These are phyloP conservation scores for Vulpes vulpes DNA, from an alignment of 2,113 vertebrate genomes.

Conservation along the genomic window DNA sequence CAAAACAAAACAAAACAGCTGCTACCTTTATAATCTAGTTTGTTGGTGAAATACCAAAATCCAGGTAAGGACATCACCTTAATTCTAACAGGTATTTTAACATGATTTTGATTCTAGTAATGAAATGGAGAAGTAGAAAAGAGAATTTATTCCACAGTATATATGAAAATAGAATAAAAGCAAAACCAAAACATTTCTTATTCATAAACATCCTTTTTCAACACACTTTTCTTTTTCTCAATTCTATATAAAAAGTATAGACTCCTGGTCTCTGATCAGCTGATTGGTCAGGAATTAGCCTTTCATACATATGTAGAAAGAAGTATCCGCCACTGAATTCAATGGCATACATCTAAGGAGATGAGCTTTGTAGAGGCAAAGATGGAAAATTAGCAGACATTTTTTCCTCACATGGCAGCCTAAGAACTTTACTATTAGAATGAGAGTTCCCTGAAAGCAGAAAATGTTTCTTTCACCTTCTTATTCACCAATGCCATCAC, in stretches of 20 bases:
- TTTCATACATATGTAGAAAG: neutral
- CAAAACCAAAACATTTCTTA: neutral
- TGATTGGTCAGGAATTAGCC: neutral
- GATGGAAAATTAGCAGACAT: neutral
- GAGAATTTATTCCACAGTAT: neutral
- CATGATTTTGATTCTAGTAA: neutral
- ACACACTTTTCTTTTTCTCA: neutral
- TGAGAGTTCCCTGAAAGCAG: neutral
- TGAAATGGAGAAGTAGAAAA: neutral
- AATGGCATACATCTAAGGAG: neutral
- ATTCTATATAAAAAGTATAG: neutral
- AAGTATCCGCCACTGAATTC: neutral
- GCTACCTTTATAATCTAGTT: neutral
- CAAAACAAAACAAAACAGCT: neutral
- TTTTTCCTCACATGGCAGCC: neutral
- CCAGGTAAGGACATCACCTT: neutral
- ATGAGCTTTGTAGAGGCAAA: neutral
- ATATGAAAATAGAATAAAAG: neutral
- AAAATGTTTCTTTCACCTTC: neutral
- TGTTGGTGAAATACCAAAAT: slow-evolving; percentile 7
- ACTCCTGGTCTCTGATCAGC: neutral
- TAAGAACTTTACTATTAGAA: neutral
- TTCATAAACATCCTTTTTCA: neutral
- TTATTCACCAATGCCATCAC: neutral
- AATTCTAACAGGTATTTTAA: neutral